Evolutionary conservation across 2,888 invertebrate species (phyloP), one percentile per base, ranked within the genome.

Genomic region (Dryobotodes eremita): DNA sequence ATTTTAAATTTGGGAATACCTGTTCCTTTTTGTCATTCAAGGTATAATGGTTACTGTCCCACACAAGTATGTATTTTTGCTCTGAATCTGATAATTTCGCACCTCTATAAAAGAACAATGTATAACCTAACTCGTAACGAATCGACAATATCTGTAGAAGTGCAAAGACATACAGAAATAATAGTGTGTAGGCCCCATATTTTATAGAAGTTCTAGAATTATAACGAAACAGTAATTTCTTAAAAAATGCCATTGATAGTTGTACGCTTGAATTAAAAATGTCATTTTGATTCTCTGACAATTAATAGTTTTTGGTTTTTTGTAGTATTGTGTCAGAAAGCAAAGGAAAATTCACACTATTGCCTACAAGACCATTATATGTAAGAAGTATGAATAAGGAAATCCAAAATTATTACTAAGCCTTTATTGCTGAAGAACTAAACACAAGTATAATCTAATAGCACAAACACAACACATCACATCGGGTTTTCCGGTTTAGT

Each of bases 21-120:
- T 61, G 73, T 31, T 77, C 42, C 8, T 79, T 61, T 17, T 36
- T 17, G 8, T 61, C 36, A 61, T 69, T 64, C 75, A 55, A 5
- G 20, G 83, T 62, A 61, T 85, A 76, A 71, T 88, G 71, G 42
- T 81, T 72, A 20, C 71, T 36, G 17, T 89, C 59, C 93, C 93
- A 93, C 11, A 90, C 11, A 31, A 94, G 88, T 61, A 93, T 79
- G 73, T 90, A 89, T 88, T 92, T 77, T 0, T 77, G 75, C 6
- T 13, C 15, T 61, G 62, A 6, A 31, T 72, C 15, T n/a, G 59
- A 55, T 74, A 53, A 7, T 6, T 72, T 36, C 6, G 48, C 64
- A 53, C 26, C 42, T 70, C 55, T 75, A 42, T 31, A 55, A 17
- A 31, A 64, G 31, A 84, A 80, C 36, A 59, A 2, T 8, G 62